Conservation (phyloP, 1,140 invertebrate species). For the Heterodera carotae region DNA sequence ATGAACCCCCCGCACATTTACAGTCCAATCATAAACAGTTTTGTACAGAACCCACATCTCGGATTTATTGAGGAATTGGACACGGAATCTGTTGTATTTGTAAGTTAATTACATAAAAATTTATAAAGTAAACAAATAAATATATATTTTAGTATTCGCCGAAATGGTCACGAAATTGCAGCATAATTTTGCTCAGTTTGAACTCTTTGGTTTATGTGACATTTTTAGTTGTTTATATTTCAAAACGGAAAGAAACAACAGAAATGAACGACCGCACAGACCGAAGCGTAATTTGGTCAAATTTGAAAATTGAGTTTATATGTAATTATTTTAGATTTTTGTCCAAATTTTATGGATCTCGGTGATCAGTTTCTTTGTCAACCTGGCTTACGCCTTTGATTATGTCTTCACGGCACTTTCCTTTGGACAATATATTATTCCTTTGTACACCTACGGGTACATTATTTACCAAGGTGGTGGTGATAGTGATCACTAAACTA, state of each 20-base stretch:
- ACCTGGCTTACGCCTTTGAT: neutral
- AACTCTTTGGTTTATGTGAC: neutral
- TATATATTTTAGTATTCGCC: neutral
- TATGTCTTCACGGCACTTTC: neutral
- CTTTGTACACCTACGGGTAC: neutral
- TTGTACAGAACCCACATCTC: neutral
- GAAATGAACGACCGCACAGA: neutral
- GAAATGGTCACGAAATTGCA: neutral
- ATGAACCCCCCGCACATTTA: neutral
- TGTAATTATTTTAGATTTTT: neutral
- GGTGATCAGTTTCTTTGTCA: neutral
- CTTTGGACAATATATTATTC: neutral
- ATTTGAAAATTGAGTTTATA: neutral
- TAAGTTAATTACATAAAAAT: neutral
- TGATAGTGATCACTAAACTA: neutral
- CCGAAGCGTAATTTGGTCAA: neutral
- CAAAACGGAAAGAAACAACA: neutral
- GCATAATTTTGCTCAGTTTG: neutral
- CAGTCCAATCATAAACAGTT: neutral
- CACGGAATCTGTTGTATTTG: neutral
- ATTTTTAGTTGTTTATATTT: neutral
- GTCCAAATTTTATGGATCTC: neutral
- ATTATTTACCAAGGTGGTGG: slow-evolving; percentile 3
- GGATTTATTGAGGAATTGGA: neutral
- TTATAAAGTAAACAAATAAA: neutral